Conservation (phyloP, 2,113 vertebrate species). For the Trogon surrucura region DNA sequence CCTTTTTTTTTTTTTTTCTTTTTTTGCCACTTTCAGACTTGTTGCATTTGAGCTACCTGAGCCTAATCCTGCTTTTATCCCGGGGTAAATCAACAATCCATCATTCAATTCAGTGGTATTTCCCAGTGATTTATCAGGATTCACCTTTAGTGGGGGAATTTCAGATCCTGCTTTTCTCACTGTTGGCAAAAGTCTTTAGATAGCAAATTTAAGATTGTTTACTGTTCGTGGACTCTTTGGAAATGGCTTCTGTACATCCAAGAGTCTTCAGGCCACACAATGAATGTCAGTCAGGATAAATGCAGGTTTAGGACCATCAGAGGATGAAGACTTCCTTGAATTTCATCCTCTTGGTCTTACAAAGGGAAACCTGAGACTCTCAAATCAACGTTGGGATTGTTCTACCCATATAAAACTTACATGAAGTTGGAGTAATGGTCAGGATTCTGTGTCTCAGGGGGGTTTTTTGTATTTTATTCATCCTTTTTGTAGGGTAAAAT, state of each 20-base stretch:
- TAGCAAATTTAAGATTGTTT: neutral
- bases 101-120: neutral
- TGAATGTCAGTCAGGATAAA: neutral
- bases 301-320: neutral
- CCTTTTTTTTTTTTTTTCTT: neutral
- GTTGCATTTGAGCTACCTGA: neutral
- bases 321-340: neutral
- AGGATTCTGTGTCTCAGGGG: neutral
- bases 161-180: neutral
- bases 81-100: neutral
- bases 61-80: neutral
- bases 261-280: fast-evolving
- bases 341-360: neutral
- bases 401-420: neutral
- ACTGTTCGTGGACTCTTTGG: neutral
- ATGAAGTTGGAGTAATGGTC: neutral
- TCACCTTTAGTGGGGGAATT: neutral
- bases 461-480: neutral
- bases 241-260: neutral
- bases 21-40: fast-evolving
- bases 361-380: neutral
- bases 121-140: neutral
- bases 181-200: neutral
- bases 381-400: neutral
- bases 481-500: neutral